phyloP scores from a whole-genome alignment of 2,797 vertebrate species.

The Loriculus beryllinus region DNA sequence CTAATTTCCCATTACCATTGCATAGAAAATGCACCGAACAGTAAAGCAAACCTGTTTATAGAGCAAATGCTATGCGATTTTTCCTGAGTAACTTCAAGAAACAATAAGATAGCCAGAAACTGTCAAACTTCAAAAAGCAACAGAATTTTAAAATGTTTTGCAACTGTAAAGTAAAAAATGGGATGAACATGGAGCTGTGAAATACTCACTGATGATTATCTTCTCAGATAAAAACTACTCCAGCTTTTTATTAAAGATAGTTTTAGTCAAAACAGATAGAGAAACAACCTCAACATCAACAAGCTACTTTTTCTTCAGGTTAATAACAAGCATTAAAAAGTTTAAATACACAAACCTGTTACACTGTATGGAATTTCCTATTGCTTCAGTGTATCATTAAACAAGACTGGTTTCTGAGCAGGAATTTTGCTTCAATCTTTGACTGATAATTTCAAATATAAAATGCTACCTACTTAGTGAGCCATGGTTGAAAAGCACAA shows the following conservation, averaged over 20 bases:
- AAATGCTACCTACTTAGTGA: not conserved
- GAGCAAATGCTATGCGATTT: conserved; percentile 63
- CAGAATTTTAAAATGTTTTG: conserved; percentile 70
- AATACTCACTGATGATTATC: conserved; percentile 92
- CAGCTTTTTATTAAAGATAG: conserved; percentile 92
- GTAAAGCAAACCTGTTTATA: conserved; percentile 70
- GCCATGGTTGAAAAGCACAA: not conserved
- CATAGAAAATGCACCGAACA: conserved; percentile 67
- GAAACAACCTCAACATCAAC: conserved; percentile 68
- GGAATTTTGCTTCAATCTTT: not conserved
- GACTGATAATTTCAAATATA: not conserved
- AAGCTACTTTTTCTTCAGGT: conserved; percentile 64
- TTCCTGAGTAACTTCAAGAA: conserved; percentile 61
- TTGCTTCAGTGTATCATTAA: conserved; percentile 26
- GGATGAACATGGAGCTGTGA: conserved; percentile 88
- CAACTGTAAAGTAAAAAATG: conserved; percentile 77
- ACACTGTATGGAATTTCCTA: not conserved
- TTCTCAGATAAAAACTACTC: conserved; percentile 91
- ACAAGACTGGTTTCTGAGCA: not conserved
- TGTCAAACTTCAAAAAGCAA: conserved; percentile 76
- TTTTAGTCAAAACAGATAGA: conserved; percentile 78
- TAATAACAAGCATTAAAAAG: conserved; percentile 34
- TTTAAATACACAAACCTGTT: conserved; percentile 62
- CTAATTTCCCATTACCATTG: conserved; percentile 13
- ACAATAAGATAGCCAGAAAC: conserved; percentile 70